Base-by-base conservation (phyloP, 1,140 invertebrate genomes). In the Drosophila bocqueti region DNA sequence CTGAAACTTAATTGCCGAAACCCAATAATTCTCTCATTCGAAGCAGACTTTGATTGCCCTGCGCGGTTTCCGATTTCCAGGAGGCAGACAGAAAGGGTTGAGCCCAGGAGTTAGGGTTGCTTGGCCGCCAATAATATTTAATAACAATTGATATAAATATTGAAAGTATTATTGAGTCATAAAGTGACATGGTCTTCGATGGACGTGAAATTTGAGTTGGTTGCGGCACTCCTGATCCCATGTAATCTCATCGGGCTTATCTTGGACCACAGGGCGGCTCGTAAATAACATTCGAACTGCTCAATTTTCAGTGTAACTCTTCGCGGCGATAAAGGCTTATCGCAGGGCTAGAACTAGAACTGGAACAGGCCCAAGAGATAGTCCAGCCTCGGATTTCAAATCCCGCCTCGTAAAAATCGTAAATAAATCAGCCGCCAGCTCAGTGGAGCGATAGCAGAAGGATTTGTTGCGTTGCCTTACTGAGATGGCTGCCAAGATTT, bases 101-200 rank as follows among this genome's bases (percentile, higher is more conserved):
- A 71, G 49, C 38, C 18, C 18, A 16, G 7, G 15, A 26, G 55
- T 63, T 42, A 60, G 85, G 84, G 78, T 90, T 64, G 71, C 34
- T 73, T 24, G 29, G 47, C 40, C 49, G 21, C 38, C 79, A 67
- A 76, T 79, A 69, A 90, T 85, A 90, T 89, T 89, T 89, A 85
- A 90, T 76, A 90, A 79, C 85, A 84, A 89, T 89, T 81, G 74
- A 63, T 85, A 85, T 90, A 89, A 90, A 90, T 89, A 89, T 89
- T 89, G 81, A 90, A 81, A 89, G 82, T 76, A 79, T 89, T 90
- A 89, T 89, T 85, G 84, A 81, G 63, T 65, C 74, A 79, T 84
- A 89, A 90, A 73, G 78, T 47, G 55, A 52, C 38, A n/a, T 43
- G 7, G 21, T 24, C 18, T 46, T 43, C 1, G 52, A 47, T 34